Evolutionary conservation across 2,888 invertebrate species (phyloP), one percentile per base, ranked within the genome.

Genomic region (Marronus borbonicus): DNA sequence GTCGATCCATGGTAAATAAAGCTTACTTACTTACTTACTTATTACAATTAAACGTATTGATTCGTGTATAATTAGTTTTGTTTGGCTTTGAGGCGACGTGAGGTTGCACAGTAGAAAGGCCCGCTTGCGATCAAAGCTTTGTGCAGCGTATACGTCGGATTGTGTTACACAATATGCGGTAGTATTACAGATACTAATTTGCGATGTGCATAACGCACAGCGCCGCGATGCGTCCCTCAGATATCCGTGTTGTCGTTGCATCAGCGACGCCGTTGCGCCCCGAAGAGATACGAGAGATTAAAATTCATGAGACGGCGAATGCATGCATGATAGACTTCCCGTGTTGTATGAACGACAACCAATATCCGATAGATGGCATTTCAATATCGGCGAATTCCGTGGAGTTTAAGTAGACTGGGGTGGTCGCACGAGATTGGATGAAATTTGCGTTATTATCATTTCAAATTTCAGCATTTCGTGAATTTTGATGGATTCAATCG

Each of bases 41-140:
- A 44, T 36, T 65, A 65, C 24, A 17, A 44, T 17, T 65, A 65
- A 65, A 65, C 20, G 5, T 39, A 65, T 65, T 44, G 65, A 66
- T 66, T 44, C 17, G 36, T 66, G 65, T 10, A 66, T 66, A 66
- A 66, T 66, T 66, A 44, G 39, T 66, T 66, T 49, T 66, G 44
- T 66, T 66, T 66, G 65, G 65, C 39, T 66, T 66, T 44, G 39
- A 17, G 10, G 17, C 1, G 20, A n/a, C 8, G 65, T 10, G 36
- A 39, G 39, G 14, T 44, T 36, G 8, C n/a, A 17, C n/a, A 66
- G 39, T 10, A 44, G 39, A 66, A 17, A 20, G 20, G 20, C 55
- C 17, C 20, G 55, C 5, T 58, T 20, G 10, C 10, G 20, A 20
- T 58, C 55, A 58, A 58, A 24, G 55, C 55, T 58, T 58, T 58